Evolutionary conservation across 2,888 invertebrate genomes (phyloP).

Genomic region (Melanostoma mellinum): DNA sequence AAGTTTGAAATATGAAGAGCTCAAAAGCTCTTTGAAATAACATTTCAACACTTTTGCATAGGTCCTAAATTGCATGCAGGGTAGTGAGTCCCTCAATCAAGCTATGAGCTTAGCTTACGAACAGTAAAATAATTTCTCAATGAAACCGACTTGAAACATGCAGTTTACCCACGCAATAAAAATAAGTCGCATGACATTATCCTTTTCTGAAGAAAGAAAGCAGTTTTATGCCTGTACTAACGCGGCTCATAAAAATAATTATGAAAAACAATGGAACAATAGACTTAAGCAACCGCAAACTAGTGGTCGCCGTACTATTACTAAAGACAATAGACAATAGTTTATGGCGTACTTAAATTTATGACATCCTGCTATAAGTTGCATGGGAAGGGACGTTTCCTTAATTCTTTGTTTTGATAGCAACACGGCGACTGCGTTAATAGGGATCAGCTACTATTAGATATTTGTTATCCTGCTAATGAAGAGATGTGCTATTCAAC

Average conservation of each 20-base stretch:
- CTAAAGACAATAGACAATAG: constrained; percentile 23
- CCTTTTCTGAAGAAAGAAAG: constrained; percentile 4
- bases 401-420: constrained; percentile 75
- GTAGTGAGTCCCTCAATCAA: too few species aligned
- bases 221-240: constrained; percentile 5
- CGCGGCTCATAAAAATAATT: constrained; percentile 32
- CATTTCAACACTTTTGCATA: too few species aligned
- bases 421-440: constrained; percentile 67
- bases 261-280: constrained; percentile 50
- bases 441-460: constrained; percentile 70
- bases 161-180: too few species aligned
- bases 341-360: constrained; percentile 30
- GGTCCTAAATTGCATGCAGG: too few species aligned
- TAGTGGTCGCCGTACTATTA: constrained; percentile 18
- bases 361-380: constrained; percentile 22
- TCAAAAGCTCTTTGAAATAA: too few species aligned
- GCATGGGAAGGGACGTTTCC: constrained; percentile 33
- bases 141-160: too few species aligned
- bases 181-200: background rate
- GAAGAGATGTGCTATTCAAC: constrained; percentile 60
- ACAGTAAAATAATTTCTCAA: too few species aligned
- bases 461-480: constrained; percentile 68
- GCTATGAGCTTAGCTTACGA: too few species aligned
- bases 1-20: too few species aligned
- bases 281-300: constrained; percentile 48